A percentile compares a stretch with the other conserved stretches of the same genome.
These are phyloP conservation scores for Ochropacha duplaris DNA, from an alignment of 2,888 invertebrate species.

Conservation along the genomic window DNA sequence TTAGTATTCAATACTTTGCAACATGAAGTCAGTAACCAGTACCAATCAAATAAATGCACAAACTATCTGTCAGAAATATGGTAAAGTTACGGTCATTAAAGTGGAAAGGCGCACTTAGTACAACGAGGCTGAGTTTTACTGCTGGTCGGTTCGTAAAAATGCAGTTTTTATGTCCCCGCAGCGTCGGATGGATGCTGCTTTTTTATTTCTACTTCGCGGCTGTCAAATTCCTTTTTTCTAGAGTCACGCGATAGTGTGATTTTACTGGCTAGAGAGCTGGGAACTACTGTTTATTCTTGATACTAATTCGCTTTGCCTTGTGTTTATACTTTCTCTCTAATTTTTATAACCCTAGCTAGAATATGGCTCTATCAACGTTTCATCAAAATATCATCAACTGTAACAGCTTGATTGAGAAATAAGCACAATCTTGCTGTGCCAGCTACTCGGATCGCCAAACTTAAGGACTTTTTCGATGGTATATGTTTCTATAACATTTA, in stretches of 20 bases:
- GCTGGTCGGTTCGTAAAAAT: slow-evolving; percentile 45
- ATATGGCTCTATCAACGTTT: too few species aligned
- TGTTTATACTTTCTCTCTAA: too few species aligned
- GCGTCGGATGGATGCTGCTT: slow-evolving; percentile 42
- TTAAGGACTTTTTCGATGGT: too few species aligned
- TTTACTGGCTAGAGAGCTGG: slow-evolving; percentile 31
- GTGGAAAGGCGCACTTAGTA: slow-evolving; percentile 32
- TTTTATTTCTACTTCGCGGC: slow-evolving; percentile 60
- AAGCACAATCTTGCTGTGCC: too few species aligned
- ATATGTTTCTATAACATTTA: too few species aligned
- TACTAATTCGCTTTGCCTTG: not conserved
- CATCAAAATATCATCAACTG: too few species aligned
- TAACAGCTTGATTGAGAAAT: too few species aligned
- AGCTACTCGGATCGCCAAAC: too few species aligned
- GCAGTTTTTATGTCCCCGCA: slow-evolving; percentile 48
- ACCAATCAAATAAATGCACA: slow-evolving; percentile 5
- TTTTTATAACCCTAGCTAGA: too few species aligned
- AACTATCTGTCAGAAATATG: slow-evolving; percentile 9
- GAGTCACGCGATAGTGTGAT: slow-evolving; percentile 51
- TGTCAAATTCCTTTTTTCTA: slow-evolving; percentile 52
- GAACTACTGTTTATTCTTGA: not conserved
- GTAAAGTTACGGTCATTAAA: slow-evolving; percentile 21
- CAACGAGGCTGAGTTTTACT: slow-evolving; percentile 40
- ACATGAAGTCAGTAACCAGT: not conserved
- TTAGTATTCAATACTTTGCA: not conserved